Evolutionary conservation across 2,797 vertebrate species (phyloP).

Genomic region (Lepidocolaptes lacrymiger): DNA sequence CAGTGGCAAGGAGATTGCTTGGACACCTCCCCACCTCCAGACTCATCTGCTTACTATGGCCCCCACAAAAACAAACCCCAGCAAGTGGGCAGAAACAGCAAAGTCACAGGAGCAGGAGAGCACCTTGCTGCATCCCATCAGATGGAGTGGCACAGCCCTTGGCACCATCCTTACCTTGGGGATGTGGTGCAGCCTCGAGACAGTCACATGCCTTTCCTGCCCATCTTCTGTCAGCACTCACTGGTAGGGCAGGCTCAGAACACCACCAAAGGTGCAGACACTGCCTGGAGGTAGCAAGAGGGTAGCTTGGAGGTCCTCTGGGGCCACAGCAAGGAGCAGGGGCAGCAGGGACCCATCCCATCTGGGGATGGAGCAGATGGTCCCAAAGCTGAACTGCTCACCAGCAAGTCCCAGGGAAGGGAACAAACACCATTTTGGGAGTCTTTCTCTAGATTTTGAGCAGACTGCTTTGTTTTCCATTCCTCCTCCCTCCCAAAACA

Average conservation of each 20-base stretch:
- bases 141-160: background rate
- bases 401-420: background rate
- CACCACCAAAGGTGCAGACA: background rate
- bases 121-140: fast-evolving
- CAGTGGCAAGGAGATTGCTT: background rate
- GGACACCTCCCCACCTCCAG: background rate
- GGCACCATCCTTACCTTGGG: fast-evolving
- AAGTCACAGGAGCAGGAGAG: background rate
- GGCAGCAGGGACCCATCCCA: background rate
- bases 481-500: background rate
- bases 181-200: background rate
- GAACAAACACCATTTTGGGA: background rate
- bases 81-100: background rate
- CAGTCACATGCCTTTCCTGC: background rate
- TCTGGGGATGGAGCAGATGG: background rate
- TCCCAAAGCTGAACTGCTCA: background rate
- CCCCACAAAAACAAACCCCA: background rate
- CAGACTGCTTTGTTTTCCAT: background rate
- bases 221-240: fast-evolving
- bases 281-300: background rate
- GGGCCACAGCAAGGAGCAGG: background rate
- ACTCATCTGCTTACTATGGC: background rate
- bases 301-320: background rate
- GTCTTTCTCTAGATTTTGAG: background rate
- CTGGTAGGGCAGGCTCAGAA: background rate